phyloP scores from a whole-genome alignment of 2,797 vertebrate genomes.

The Moxostoma hubbsi region DNA sequence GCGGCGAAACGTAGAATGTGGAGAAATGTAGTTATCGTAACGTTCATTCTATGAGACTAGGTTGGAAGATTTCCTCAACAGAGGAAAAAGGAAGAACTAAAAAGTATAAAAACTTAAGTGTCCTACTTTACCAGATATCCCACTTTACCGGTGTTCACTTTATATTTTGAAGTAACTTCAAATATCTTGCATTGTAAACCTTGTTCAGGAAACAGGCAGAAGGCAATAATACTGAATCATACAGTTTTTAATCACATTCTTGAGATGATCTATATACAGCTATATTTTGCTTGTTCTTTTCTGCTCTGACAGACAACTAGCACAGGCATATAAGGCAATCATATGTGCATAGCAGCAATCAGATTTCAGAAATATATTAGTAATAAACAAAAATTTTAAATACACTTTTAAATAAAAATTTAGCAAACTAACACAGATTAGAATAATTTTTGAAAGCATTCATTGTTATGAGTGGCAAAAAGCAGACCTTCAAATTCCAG shows the following conservation, averaged over 20 bases:
- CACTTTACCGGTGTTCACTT: too few relatives aligned
- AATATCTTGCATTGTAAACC: neutral
- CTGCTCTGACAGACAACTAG: slow-evolving; percentile 56
- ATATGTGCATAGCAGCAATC: slow-evolving; percentile 49
- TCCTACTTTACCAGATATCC: too few relatives aligned
- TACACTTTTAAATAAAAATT: slow-evolving; percentile 33
- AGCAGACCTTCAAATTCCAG: neutral
- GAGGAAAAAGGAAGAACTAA: too few relatives aligned
- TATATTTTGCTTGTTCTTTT: slow-evolving; percentile 59
- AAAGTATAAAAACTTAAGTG: too few relatives aligned
- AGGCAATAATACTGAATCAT: slow-evolving; percentile 27
- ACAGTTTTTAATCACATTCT: slow-evolving; percentile 68
- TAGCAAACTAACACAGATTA: slow-evolving; percentile 48
- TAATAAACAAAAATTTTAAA: slow-evolving; percentile 20
- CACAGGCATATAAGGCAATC: slow-evolving; percentile 56
- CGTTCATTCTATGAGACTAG: too few relatives aligned
- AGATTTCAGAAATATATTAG: slow-evolving; percentile 37
- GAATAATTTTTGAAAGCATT: slow-evolving; percentile 35
- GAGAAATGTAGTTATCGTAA: too few relatives aligned
- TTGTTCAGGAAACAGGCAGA: slow-evolving; percentile 1
- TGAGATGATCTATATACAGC: slow-evolving; percentile 50
- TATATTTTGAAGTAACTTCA: too few relatives aligned
- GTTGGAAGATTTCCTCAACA: too few relatives aligned
- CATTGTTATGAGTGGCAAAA: slow-evolving; percentile 25
- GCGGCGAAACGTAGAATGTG: too few relatives aligned